Base-by-base conservation (phyloP, 2,888 invertebrate genomes). In the Antheraea assamensis region DNA sequence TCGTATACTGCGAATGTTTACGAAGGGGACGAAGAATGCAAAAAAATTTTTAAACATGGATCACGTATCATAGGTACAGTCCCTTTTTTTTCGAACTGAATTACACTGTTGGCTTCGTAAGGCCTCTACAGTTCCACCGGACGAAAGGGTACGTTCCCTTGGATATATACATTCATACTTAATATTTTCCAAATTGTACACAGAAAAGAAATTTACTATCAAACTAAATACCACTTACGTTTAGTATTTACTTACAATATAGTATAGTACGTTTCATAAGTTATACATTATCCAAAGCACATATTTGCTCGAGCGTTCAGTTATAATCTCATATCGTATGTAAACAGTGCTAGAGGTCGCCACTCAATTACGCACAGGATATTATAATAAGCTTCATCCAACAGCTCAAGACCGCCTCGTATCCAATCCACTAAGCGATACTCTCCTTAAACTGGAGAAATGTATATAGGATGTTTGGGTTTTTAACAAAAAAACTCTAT, bases 271-370 rank as follows among this genome's bases (percentile, higher is more conserved):
- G n/a, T 35, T 68, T 68, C 35, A 68, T 35, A 35, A 68, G 21
- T 35, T 58, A 58, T 68, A 15, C 4, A 68, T 68, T 35, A 68
- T 24, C 68, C n/a, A 13, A 68, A 68, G 68, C n/a, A 68, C 35
- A 68, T 35, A 68, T 68, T 68, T 68, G 35, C 35, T 35, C 21
- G 35, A 35, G 35, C 68, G 31, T 35, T 35, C 35, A 35, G 68
- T n/a, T 35, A n/a, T 68, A 68, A 68, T 68, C 19, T 68, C n/a
- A 68, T 68, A 68, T 68, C 68, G 35, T n/a, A 68, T 21, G 68
- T 35, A 68, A 68, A 68, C 68, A 68, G 15, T 35, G 68, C n/a
- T n/a, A 68, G 35, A 68, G 68, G 68, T 35, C 35, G 8, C 68
- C 31, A 68, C 68, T 31, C 68, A 68, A 68, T 68, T 68, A 35